Evolutionary conservation across 2,888 invertebrate genomes (phyloP).

Genomic region (Helobdella robusta): DNA sequence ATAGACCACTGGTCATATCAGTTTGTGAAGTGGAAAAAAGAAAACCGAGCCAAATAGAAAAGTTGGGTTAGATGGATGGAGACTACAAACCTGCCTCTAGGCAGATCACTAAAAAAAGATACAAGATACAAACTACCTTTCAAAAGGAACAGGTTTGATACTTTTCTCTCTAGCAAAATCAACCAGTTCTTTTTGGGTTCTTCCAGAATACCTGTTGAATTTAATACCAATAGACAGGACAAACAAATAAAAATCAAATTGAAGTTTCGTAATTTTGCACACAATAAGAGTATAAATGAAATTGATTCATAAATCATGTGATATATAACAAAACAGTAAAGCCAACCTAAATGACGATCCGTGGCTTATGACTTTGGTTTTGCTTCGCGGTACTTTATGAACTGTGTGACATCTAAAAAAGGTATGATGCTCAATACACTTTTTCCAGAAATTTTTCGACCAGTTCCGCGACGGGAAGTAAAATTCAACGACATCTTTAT

Average conservation of each 20-base stretch:
- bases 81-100: background rate
- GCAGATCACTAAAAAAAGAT: background rate
- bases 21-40: background rate
- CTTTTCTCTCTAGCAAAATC: constrained; percentile 96
- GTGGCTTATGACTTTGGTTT: constrained; percentile 77
- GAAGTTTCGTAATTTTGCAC: background rate
- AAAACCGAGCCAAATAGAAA: background rate
- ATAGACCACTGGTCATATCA: background rate
- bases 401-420: constrained; percentile 90
- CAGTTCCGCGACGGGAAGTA: constrained; percentile 94
- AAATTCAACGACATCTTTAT: constrained; percentile 95
- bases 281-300: no score
- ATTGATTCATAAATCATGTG: background rate
- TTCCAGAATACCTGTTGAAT: constrained; percentile 76
- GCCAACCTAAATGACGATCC: constrained; percentile 88
- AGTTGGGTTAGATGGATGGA: background rate
- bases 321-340: no score
- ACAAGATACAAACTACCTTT: constrained; percentile 40
- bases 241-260: background rate
- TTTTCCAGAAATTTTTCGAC: constrained; percentile 99
- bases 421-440: constrained; percentile 97
- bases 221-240: background rate
- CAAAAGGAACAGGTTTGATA: constrained; percentile 65
- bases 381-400: constrained; percentile 66
- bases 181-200: constrained; percentile 95